Evolutionary conservation across 2,113 vertebrate genomes (phyloP), one percentile per base, ranked within the genome.

Genomic region (Orycteropus afer): DNA sequence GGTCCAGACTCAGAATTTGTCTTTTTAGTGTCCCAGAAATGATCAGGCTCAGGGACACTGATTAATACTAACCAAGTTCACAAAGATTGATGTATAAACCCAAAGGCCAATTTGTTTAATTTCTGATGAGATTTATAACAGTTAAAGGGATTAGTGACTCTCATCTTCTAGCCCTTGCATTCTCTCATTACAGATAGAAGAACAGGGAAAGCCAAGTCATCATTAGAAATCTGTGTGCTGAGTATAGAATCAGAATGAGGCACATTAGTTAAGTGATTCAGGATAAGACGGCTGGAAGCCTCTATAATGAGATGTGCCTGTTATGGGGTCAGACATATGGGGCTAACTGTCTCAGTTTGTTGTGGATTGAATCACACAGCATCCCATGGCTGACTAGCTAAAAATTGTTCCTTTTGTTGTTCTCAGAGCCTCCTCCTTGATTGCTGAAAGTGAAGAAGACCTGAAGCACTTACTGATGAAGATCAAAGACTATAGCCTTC

Each of bases 41-140:
- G 63, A 59, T 51, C 73, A 81, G 29, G 40, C 69, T 15, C 22
- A 37, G 29, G 29, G 67, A 51, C 79, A 27, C 42, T 67, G 47
- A 67, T n/a, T 78, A 55, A 89, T 23, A 29, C 40, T 51, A 37
- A 79, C 22, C 61, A 63, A 45, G 57, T 79, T 83, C 37, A 81
- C 27, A 22, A 65, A 10, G 37, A 32, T 40, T 86, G 59, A 37
- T 34, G 22, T 34, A 77, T 80, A 71, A 93, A 91, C 20, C 73
- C 57, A 63, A 73, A 82, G 27, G 45, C 34, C 59, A 89, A 89
- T n/a, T 83, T 76, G 85, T n/a, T 89, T 94, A 32, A 57, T 92
- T 94, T 88, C 65, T 13, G n/a, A 27, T 73, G 51, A 77, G 65
- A 45, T 77, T 93, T 94, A 49, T 25, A 87, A 82, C 25, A 82